Conservation (phyloP, 2,888 invertebrate genomes). For the Chrysolina haemoptera region DNA sequence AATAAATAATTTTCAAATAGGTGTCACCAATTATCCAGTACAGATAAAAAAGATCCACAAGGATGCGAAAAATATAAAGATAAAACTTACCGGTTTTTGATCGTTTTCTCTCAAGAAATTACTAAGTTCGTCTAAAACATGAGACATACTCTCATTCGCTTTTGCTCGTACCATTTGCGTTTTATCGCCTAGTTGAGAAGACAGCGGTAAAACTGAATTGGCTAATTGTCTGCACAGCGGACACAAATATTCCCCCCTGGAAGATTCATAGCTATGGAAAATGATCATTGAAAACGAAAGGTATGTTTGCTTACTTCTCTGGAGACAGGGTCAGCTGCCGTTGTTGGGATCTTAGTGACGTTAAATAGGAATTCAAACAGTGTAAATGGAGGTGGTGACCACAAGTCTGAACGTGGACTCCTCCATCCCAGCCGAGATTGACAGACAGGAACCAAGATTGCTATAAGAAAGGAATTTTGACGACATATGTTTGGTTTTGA, state of each 20-base stretch:
- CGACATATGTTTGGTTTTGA: no score
- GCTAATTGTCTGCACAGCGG: conserved; percentile 94
- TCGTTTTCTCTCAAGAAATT: conserved; percentile 80
- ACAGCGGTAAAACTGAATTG: conserved; percentile 90
- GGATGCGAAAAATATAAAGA: background rate
- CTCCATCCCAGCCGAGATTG: conserved; percentile 90
- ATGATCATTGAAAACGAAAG: conserved; percentile 30
- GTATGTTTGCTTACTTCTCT: conserved; percentile 73
- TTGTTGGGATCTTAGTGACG: conserved; percentile 84
- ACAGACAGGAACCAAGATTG: conserved; percentile 86
- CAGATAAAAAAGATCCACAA: background rate
- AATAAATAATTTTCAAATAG: no score
- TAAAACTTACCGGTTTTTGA: conserved; percentile 74
- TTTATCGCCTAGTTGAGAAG: conserved; percentile 80
- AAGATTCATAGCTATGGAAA: conserved; percentile 20
- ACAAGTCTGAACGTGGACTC: conserved; percentile 95
- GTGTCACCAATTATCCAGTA: background rate
- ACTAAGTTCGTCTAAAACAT: conserved; percentile 70
- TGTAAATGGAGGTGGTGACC: conserved; percentile 97
- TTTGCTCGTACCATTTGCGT: conserved; percentile 77
- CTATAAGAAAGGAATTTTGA: conserved; percentile 63
- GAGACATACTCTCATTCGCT: conserved; percentile 69
- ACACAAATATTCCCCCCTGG: conserved; percentile 91
- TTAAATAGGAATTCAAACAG: conserved; percentile 93
- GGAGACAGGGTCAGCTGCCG: conserved; percentile 81